Evolutionary conservation across 2,888 invertebrate genomes (phyloP), one percentile per base, ranked within the genome.

Genomic region (Agriopis aurantiaria): DNA sequence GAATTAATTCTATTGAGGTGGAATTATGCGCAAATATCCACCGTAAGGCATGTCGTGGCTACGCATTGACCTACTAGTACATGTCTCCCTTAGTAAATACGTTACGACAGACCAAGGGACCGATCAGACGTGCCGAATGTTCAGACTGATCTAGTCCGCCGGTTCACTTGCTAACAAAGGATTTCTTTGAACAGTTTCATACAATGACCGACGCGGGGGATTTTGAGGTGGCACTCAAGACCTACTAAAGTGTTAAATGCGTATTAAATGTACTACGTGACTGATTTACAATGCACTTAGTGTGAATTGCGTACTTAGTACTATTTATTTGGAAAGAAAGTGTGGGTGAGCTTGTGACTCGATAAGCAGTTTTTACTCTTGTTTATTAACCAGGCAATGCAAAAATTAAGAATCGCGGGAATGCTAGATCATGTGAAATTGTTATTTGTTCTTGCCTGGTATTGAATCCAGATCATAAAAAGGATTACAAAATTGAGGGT

Each of bases 1-100:
- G 61, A 65, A 71, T 72, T 73, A 66, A 72, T 76, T 69, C 65
- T 61, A 72, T 72, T 67, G 53, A 69, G 59, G 69, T 69, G 65
- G 53, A 69, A 68, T 17, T 6, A 17, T 33, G 33, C 33, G 33
- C 33, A 33, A 33, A 33, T 33, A 5, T 33, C 33, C 5, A 33
- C 33, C 33, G 33, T 33, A 33, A 33, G 33, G 33, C 33, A 33
- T 33, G 33, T 33, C 33, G 33, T 3, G 33, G 33, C 33, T 33
- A 33, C 33, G 33, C 33, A 33, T 33, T 33, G 33, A 33, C 33
- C 33, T 33, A 33, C 33, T 33, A 33, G 33, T 33, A 33, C 4
- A 33, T 33, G 33, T 33, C 33, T 33, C 3, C 33, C 33, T 33
- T 33, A 33, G 33, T 33, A 33, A 33, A 33, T 33, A 33, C 33